These are phyloP conservation scores for Mustela lutreola DNA, from an alignment of 2,113 vertebrate species.

Conservation along the genomic window DNA sequence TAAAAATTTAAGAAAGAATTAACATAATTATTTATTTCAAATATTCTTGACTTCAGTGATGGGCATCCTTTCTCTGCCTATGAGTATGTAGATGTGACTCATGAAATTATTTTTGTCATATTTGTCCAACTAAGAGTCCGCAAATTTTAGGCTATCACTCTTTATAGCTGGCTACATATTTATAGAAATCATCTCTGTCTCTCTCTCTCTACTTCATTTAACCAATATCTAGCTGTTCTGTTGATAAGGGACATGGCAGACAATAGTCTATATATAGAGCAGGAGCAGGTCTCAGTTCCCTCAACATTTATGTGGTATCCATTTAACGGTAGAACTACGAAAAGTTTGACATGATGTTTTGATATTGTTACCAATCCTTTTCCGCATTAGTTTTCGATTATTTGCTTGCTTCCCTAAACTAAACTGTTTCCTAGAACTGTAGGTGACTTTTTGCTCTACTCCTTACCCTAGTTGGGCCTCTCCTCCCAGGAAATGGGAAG, in stretches of 20 bases:
- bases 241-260: neutral
- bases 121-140: neutral
- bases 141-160: neutral
- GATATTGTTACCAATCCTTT: neutral
- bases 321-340: neutral
- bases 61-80: neutral
- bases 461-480: neutral
- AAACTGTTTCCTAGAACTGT: neutral
- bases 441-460: neutral
- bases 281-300: neutral
- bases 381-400: neutral
- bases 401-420: conserved; percentile 19
- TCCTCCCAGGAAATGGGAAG: neutral
- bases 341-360: neutral
- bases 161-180: neutral
- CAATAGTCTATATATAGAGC: neutral
- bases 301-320: neutral
- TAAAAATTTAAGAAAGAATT: neutral
- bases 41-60: conserved; percentile 4
- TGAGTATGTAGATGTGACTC: neutral
- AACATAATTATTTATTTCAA: conserved; percentile 7
- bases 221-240: neutral
- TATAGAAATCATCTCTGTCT: conserved; percentile 16
- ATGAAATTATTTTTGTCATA: neutral
- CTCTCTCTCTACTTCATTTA: conserved; percentile 52